Base-by-base conservation (phyloP, 2,888 invertebrate genomes). In the Trachelus troglodyta region DNA sequence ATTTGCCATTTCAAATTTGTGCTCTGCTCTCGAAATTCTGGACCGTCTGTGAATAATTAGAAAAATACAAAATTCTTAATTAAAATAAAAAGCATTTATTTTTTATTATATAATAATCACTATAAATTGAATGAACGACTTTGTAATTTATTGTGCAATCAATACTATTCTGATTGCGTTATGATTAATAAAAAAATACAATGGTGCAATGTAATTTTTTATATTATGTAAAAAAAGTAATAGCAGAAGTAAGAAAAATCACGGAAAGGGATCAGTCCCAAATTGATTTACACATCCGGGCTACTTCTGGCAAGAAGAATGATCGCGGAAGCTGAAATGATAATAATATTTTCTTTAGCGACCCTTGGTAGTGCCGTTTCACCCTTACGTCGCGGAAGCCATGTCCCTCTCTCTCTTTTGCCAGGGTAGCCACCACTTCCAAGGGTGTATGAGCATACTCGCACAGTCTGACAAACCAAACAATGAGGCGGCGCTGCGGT, bases 401-500 rank as follows among this genome's bases (percentile, higher is more conserved):
- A 74, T 23, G 23, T 23, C 1, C 56, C 56, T 56, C 56, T 56
- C 40, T 40, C 56, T 56, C 56, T 23, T 56, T 56, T 56, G 56
- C 56, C 56, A 56, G 56, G 56, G 56, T 56, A 56, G 31, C 71
- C 33, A 31, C 71, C 71, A 34, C 31, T n/a, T 15, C 33, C 71
- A 71, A 71, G 33, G 31, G 33, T 71, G 31, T 34, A 31, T 3
- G 31, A 31, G 31, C 11, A 71, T 33, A 31, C 71, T 33, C 31
- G 33, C 71, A 84, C 80, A 75, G 80, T 76, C 83, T 83, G 84
- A 83, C 87, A 84, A 86, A 83, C 83, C 87, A 87, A 89, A 90
- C 90, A 90, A 90, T 88, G 88, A 88, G 86, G 81, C 79, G 83
- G 83, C 83, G 83, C 86, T 87, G 88, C 80, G 89, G 88, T 88